Evolutionary conservation across 2,888 invertebrate genomes (phyloP), one percentile per base, ranked within the genome.

Genomic region (Hipparchia sbordonii): DNA sequence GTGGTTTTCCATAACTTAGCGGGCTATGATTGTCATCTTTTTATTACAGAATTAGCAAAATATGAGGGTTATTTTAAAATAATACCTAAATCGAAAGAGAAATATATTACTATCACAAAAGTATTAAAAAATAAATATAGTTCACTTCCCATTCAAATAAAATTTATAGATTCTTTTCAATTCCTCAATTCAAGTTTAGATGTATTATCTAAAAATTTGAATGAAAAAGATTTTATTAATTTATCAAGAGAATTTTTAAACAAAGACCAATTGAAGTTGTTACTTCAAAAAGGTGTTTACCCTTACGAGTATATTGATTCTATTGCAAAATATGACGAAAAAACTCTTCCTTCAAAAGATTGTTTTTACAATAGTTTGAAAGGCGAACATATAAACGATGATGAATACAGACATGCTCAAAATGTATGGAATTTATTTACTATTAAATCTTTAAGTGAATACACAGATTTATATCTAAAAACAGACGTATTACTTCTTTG

Each of bases 81-180:
- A 46, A 71, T 71, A 52, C 67, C 67, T 4, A 71, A 71, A 48
- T 9, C 60, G 9, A 60, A 60, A 39, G 60, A 60, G 10, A 60
- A 60, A 39, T 60, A 60, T 63, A 56, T 70, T 57, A 63, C 63
- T 4, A 48, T 70, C 8, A 65, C 70, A 33, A 70, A 70, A 23
- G 51, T 63, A 48, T 56, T 70, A 23, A 56, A 54, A 65, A 70
- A 56, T 33, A 45, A 45, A 9, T 48, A 70, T 62, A 33, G 48
- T 45, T 46, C 6, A 23, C 39, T 6, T 39, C 46, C 70, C 8
- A 56, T 63, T n/a, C 54, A 70, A 70, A 66, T 60, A n/a, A 72
- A 71, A 59, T 74, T 75, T 62, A 66, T 75, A 54, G 75, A 73
- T 72, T 73, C 72, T 9, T 74, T 72, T 70, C 67, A 23, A 23